Base-by-base conservation (phyloP, 2,888 invertebrate genomes). In the Cerastis leucographa region DNA sequence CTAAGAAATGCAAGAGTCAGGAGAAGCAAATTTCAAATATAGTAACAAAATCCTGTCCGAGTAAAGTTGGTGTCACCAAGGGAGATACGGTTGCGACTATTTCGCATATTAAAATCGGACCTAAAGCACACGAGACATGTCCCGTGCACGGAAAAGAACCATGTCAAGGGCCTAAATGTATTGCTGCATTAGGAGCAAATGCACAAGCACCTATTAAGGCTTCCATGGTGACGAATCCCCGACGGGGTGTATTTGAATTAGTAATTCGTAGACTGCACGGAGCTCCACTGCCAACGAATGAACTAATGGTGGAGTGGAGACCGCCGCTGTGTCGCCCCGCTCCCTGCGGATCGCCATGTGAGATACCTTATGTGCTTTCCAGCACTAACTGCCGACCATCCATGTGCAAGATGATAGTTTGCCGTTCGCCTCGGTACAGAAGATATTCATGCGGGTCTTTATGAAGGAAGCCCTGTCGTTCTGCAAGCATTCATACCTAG, bases 291-390 rank as follows among this genome's bases (percentile, higher is more conserved):
- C 96, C 96, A 17, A 95, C 88, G 82, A 96, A 96, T 83, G 96
- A 96, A 85, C 85, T 96, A 59, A 95, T 96, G 94, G 86, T 96
- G 61, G 96, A 96, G 89, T 96, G 96, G 96, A 95, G 94, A 11
- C 96, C 96, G 2, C 96, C 96, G 5, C 93, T 94, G 11, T 85
- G 87, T 19, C 90, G 93, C 11, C 86, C 77, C 35, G 2, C 35
- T 35, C 40, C 61, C n/a, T 87, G 86, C 19, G 78, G 59, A 19
- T 61, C 1, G 5, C 76, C 85, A 64, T 84, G 86, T 67, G 25
- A n/a, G 6, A 62, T 66, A 17, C 84, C 86, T n/a, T 87, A 88
- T 59, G 2, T 8, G 42, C 12, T 49, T 56, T 49, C 66, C 17
- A 64, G 66, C 1, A 66, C 65, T 54, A 54, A 1, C 67, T 83